Conservation (phyloP, 2,888 invertebrate species). For the Coleophora deauratella region DNA sequence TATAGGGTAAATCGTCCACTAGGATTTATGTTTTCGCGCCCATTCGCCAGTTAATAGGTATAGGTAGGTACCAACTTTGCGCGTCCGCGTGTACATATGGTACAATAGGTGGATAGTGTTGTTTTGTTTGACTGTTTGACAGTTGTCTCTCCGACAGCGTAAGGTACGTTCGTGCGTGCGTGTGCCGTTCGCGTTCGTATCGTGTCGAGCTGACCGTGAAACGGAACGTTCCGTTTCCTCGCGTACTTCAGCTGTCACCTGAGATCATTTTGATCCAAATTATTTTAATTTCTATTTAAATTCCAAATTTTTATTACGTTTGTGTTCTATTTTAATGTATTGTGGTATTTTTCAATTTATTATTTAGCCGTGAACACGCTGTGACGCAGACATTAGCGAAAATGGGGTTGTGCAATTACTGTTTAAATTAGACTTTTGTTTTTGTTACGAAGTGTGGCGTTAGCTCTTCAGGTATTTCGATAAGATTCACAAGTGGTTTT, state of each 20-base stretch:
- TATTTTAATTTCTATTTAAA: conserved; percentile 6
- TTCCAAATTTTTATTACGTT: background rate
- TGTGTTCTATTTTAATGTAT: too few relatives aligned
- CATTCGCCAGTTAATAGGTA: background rate
- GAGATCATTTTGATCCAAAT: background rate
- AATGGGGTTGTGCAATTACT: conserved; percentile 43
- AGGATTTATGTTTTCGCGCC: conserved; percentile 4
- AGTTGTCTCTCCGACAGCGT: conserved; percentile 55
- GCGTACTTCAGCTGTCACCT: too few relatives aligned
- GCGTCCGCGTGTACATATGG: too few relatives aligned
- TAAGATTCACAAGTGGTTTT: conserved; percentile 24
- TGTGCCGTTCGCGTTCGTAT: too few relatives aligned
- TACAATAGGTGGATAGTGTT: too few relatives aligned
- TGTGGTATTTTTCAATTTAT: too few relatives aligned
- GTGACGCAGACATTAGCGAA: conserved; percentile 11
- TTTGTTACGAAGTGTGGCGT: conserved; percentile 26
- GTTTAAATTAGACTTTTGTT: conserved; percentile 46
- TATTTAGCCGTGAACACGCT: too few relatives aligned
- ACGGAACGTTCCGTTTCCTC: conserved; percentile 37
- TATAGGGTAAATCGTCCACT: too few relatives aligned
- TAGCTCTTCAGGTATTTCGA: conserved; percentile 37
- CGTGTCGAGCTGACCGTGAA: conserved; percentile 22
- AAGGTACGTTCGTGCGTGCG: conserved; percentile 17
- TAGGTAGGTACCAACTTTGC: conserved; percentile 10
- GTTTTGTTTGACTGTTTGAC: conserved; percentile 27